These are phyloP conservation scores for Macrophya alboannulata DNA, from an alignment of 2,888 invertebrate genomes.

Conservation along the genomic window DNA sequence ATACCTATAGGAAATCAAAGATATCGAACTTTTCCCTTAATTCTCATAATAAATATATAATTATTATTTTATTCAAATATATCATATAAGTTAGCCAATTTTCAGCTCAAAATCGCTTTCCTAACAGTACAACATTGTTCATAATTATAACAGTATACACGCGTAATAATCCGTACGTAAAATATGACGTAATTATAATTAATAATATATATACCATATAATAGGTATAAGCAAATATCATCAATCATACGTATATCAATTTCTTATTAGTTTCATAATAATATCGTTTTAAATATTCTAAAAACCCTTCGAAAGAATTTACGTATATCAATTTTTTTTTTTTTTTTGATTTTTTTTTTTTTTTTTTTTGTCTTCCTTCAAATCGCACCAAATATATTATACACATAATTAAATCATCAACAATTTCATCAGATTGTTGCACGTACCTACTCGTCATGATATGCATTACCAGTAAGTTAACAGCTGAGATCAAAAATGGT, in stretches of 20 bases:
- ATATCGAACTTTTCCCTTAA: conserved; percentile 39
- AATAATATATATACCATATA: no score
- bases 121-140: conserved; percentile 4
- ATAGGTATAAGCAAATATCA: not conserved
- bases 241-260: not conserved
- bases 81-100: not conserved
- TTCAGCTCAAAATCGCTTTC: not conserved
- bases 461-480: not conserved
- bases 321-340: no score
- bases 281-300: no score
- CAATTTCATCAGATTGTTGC: not conserved
- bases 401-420: not conserved
- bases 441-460: not conserved
- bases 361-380: no score
- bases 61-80: not conserved
- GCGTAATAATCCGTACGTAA: not conserved
- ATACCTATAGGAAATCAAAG: conserved; percentile 53
- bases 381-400: not conserved
- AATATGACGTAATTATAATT: not conserved
- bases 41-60: conserved; percentile 13
- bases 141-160: not conserved
- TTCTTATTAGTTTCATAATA: no score
- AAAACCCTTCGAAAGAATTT: no score
- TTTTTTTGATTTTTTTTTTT: no score
- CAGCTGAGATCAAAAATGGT: not conserved